Base-by-base conservation (phyloP, 2,113 vertebrate genomes). In the Puffinus mauretanicus region DNA sequence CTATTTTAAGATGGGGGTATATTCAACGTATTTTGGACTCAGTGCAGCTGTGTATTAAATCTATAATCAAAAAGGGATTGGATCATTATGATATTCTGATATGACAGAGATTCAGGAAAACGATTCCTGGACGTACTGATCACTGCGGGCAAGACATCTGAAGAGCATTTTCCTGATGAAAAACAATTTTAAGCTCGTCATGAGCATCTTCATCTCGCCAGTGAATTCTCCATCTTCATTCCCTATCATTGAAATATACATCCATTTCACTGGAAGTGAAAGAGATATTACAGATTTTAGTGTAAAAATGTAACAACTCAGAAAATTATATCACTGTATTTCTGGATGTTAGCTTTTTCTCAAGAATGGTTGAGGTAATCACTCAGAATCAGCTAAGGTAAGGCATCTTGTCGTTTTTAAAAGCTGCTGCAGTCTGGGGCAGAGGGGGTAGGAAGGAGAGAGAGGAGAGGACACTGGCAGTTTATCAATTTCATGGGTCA, bases 401-500 rank as follows among this genome's bases (percentile, higher is more conserved):
- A 85, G 29, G 5, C n/a, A n/a, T 60, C 69, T 79, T 25, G 49
- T 58, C 17, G 13, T 71, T 88, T 80, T 32, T 18, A 62, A 88
- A 89, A 79, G 51, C 21, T 85, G 62, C 65, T 91, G 22, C 30
- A 91, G 8, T n/a, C 40, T 65, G 38, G 18, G 26, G 14, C 6
- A 34, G 19, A 6, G 0, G 0, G 1, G 11, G 2, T 8, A 73
- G 29, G 55, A 86, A 70, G 34, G 20, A 78, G 9, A 57, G 8
- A 42, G 30, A 70, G 58, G 22, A 77, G 49, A 82, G 49, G 60
- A 67, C 25, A 29, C 11, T 25, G 38, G 49, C 21, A 76, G 26
- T 70, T 81, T 78, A 82, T 81, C 61, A 38, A 11, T 86, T 94
- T 64, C 65, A 40, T 71, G 20, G 67, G 51, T 94, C 76, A 87